Percentiles rank a stretch among this genome's conserved stretches.
Evolutionary conservation across 2,888 invertebrate genomes (phyloP).

Genomic region (Cosmorhoe ocellata): DNA sequence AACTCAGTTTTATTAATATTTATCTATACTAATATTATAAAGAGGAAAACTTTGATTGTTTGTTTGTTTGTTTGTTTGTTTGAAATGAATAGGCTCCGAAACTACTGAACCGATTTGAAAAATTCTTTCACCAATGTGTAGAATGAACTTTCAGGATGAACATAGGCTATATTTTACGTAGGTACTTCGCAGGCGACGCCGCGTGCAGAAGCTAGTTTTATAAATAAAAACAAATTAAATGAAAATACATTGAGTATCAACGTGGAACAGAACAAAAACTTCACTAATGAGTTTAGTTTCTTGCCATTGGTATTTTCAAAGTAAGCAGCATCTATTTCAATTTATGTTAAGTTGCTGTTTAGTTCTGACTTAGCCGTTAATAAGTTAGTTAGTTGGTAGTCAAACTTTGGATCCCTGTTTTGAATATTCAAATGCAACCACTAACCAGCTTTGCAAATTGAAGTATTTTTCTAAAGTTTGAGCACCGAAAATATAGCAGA

Average conservation of each 20-base stretch:
- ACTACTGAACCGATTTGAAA: too few relatives aligned
- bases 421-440: conserved; percentile 24
- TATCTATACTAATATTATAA: too few relatives aligned
- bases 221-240: conserved; percentile 12
- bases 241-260: not conserved
- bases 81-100: too few relatives aligned
- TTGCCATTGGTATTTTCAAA: conserved; percentile 32
- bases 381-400: conserved; percentile 21
- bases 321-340: conserved; percentile 30
- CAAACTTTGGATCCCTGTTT: conserved; percentile 10
- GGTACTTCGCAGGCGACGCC: too few relatives aligned
- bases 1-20: too few relatives aligned
- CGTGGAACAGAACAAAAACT: conserved; percentile 29
- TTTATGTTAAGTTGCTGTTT: conserved; percentile 25
- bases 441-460: not conserved
- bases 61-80: too few relatives aligned
- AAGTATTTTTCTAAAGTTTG: not conserved
- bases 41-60: too few relatives aligned
- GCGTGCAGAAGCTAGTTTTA: too few relatives aligned
- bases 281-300: conserved; percentile 40
- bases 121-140: too few relatives aligned
- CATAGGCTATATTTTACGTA: too few relatives aligned
- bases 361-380: conserved; percentile 22
- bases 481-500: too few relatives aligned
- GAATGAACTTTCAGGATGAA: too few relatives aligned